These are phyloP conservation scores for Thalpophila matura DNA, from an alignment of 2,888 invertebrate genomes.

Conservation along the genomic window DNA sequence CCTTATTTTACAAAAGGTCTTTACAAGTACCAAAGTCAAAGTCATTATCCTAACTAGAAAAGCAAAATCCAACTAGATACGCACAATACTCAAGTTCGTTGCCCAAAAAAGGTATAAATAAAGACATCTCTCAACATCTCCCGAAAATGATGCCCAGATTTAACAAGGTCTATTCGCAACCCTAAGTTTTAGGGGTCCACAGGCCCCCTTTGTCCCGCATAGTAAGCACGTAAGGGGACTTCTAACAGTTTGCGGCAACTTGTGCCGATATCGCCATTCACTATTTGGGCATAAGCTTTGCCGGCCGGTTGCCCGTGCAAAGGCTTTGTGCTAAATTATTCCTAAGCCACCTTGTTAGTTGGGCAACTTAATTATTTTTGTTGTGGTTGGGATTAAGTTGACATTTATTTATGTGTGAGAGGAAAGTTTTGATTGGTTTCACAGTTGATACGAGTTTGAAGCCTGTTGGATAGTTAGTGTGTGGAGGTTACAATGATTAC, in stretches of 20 bases:
- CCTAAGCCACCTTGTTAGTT: slow-evolving; percentile 42
- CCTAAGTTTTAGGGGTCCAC: slow-evolving; percentile 54
- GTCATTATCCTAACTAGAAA: too few relatives aligned
- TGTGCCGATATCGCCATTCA: slow-evolving; percentile 61
- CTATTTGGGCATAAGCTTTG: slow-evolving; percentile 51
- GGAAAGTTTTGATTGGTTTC: slow-evolving; percentile 49
- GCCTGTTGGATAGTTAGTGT: not conserved
- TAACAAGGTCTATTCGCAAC: slow-evolving; percentile 55
- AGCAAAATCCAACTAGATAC: too few relatives aligned
- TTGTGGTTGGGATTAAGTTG: slow-evolving; percentile 21
- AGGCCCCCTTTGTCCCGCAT: slow-evolving; percentile 56
- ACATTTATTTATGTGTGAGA: slow-evolving; percentile 28
- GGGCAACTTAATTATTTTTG: slow-evolving; percentile 49
- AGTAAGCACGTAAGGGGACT: slow-evolving; percentile 58
- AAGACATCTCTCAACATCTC: not conserved
- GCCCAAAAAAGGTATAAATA: slow-evolving; percentile 4
- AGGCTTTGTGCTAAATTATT: slow-evolving; percentile 52
- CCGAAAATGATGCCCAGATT: slow-evolving; percentile 45
- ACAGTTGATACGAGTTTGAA: not conserved
- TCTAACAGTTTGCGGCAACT: slow-evolving; percentile 59
- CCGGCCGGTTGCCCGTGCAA: slow-evolving; percentile 28
- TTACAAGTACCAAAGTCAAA: too few relatives aligned
- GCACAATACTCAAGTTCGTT: too few relatives aligned
- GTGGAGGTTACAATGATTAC: too few relatives aligned
- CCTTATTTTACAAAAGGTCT: too few relatives aligned